phyloP scores from a whole-genome alignment of 2,113 vertebrate species.

The Carassius auratus region DNA sequence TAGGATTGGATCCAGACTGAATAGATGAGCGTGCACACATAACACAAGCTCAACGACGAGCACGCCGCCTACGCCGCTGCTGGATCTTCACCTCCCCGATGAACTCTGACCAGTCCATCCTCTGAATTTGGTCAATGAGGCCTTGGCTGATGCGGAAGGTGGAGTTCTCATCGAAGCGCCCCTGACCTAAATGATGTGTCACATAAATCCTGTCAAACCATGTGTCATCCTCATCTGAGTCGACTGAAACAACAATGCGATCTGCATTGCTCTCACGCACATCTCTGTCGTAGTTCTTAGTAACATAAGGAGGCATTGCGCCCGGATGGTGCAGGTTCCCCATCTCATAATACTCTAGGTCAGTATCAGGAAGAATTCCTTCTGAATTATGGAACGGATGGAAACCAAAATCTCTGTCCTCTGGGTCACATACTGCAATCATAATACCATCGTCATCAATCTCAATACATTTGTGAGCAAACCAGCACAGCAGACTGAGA shows the following conservation, averaged over 20 bases:
- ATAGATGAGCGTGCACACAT: background rate
- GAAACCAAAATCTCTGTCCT: slow-evolving; percentile 26
- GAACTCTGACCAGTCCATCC: background rate
- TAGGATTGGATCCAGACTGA: background rate
- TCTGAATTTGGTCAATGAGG: background rate
- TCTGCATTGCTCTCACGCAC: slow-evolving; percentile 26
- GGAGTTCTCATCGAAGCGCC: background rate
- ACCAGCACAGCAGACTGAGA: slow-evolving; percentile 56
- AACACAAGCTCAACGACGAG: background rate
- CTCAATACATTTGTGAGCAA: slow-evolving; percentile 36
- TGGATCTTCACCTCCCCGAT: background rate
- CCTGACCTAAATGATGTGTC: slow-evolving; percentile 1
- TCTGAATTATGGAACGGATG: slow-evolving; percentile 38
- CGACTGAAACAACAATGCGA: slow-evolving; percentile 26
- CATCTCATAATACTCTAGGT: slow-evolving; percentile 28
- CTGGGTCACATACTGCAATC: background rate
- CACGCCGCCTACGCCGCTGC: background rate
- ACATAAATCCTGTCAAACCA: slow-evolving; percentile 37
- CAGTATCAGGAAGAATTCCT: background rate
- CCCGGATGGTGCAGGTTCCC: slow-evolving; percentile 9
- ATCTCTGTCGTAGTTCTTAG: background rate
- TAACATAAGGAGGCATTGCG: background rate
- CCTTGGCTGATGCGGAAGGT: slow-evolving; percentile 35
- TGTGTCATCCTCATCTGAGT: background rate
- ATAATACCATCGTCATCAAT: slow-evolving; percentile 40